phyloP scores from a whole-genome alignment of 2,888 invertebrate genomes.

The Ormyrus thymus region DNA sequence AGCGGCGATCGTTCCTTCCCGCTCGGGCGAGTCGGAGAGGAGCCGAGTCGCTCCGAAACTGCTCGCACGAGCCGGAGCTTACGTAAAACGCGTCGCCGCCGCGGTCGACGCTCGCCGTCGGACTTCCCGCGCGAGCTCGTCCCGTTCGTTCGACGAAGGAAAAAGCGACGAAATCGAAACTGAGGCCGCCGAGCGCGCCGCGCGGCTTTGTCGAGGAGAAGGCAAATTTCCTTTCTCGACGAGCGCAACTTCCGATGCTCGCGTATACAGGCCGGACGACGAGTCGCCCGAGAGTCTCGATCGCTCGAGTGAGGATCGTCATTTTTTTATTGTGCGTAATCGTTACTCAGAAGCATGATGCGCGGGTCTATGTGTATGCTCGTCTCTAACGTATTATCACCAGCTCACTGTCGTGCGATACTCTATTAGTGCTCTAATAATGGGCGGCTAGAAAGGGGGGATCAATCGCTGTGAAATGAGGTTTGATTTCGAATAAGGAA shows the following conservation, averaged over 20 bases:
- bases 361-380: neutral
- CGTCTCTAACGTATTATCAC: neutral
- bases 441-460: too few relatives aligned
- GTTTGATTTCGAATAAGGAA: too few relatives aligned
- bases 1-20: neutral
- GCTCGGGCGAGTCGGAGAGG: neutral
- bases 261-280: neutral
- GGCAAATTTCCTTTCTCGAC: slow-evolving; percentile 47
- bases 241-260: slow-evolving; percentile 37
- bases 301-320: slow-evolving; percentile 14
- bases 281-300: slow-evolving; percentile 13
- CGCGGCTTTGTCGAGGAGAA: slow-evolving; percentile 20
- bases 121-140: slow-evolving; percentile 4
- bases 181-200: neutral
- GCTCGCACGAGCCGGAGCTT: neutral
- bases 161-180: slow-evolving; percentile 26
- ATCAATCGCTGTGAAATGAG: too few relatives aligned
- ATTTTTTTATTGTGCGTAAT: slow-evolving; percentile 40
- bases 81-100: slow-evolving; percentile 16
- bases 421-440: too few relatives aligned
- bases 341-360: slow-evolving; percentile 6
- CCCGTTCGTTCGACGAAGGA: too few relatives aligned
- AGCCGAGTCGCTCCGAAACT: neutral
- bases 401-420: neutral
- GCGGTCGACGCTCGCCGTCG: slow-evolving; percentile 25